Base-by-base conservation (phyloP, 2,888 invertebrate genomes). In the Cephus nigrinus region DNA sequence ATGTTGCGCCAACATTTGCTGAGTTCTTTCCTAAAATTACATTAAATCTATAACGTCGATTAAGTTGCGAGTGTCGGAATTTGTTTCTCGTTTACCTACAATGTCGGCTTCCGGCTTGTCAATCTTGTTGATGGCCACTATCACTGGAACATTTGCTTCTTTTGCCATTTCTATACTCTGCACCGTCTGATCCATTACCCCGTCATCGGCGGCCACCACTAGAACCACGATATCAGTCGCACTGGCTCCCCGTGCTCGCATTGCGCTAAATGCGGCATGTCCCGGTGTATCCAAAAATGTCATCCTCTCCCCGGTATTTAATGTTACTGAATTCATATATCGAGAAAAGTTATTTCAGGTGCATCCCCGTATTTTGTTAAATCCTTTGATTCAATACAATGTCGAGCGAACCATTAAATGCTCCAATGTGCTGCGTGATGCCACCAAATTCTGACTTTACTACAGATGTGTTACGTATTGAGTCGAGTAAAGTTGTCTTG, bases 261-360 rank as follows among this genome's bases (percentile, higher is more conserved):
- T 99, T 1, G 98, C 94, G 74, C 94, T 94, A 92, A 99, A 99
- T 0, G 99, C 99, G 4, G 99, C 99, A 93, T 99, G 99, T 0
- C 99, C 99, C 5, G 99, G 99, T 12, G 99, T 99, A 92, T 99
- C 99, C 84, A 99, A 93, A 93, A 99, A 99, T 12, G 99, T 99
- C 30, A 99, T 95, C 76, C 92, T 92, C 73, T 96, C 96, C 0
- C 96, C 96, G n/a, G 94, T 94, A 1, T 93, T 89, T 32, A 97
- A 88, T 69, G 91, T 92, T 71, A 96, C 96, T 96, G 90, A 32
- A 89, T 88, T 76, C 3, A 75, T 55, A 80, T 80, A 78, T 15
- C n/a, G 5, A 15, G 23, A 15, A 35, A 35, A 35, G 35, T 35
- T 35, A 35, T 34, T 71, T 34, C 33, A 33, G 11, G 15, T 35